phyloP scores from a whole-genome alignment of 2,888 invertebrate genomes.

The Heliconius sara region DNA sequence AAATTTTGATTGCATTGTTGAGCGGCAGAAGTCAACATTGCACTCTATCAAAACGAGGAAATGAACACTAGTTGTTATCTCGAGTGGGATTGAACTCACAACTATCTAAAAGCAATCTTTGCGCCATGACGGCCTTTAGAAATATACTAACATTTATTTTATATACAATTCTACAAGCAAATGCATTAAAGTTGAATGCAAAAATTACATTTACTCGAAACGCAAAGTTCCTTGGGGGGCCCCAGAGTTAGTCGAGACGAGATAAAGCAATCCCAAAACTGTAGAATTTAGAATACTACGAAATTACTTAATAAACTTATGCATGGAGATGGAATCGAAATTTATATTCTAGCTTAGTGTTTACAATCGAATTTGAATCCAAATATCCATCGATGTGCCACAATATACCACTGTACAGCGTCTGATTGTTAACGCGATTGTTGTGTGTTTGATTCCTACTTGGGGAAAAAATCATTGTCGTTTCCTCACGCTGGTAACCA shows the following conservation, averaged over 20 bases:
- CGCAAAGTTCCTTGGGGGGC: constrained; percentile 17
- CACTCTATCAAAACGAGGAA: no score
- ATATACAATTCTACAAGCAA: not conserved
- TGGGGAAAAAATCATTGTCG: no score
- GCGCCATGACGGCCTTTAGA: not conserved
- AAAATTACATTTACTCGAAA: constrained; percentile 19
- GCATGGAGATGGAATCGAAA: constrained; percentile 32
- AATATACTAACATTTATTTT: not conserved
- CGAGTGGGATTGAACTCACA: no score
- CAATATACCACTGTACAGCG: no score
- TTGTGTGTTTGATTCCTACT: no score
- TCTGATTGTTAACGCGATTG: no score
- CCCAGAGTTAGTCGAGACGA: constrained; percentile 28
- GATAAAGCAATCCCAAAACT: constrained; percentile 30
- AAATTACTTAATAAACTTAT: constrained; percentile 34
- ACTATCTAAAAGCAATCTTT: not conserved
- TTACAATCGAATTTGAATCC: not conserved
- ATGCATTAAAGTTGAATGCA: constrained; percentile 13
- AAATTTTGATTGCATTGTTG: no score
- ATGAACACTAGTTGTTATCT: no score
- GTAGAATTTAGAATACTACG: constrained; percentile 9
- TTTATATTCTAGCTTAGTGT: constrained; percentile 10
- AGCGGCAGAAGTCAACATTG: no score
- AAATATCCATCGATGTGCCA: no score
- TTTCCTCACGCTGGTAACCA: no score